Evolutionary conservation across 2,113 vertebrate genomes (phyloP), one percentile per base, ranked within the genome.

Genomic region (Forbesichthys papilliferus): DNA sequence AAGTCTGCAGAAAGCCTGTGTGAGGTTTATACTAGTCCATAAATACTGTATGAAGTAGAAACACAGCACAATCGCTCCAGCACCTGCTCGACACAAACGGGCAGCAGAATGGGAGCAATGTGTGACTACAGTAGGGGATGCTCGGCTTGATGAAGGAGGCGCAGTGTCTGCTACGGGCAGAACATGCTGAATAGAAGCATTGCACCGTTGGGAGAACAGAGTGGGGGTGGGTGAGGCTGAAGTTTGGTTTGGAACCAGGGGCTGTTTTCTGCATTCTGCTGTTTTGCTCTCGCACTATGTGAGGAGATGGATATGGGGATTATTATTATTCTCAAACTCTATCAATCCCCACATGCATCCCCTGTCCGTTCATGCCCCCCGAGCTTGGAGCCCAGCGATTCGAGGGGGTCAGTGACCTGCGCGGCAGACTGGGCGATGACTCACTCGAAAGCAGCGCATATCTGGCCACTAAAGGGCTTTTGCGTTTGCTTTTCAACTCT

Each of bases 341-440:
- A 4, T 16, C 11, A 6, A 18, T 56, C 14, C 7, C 6, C 7
- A 18, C 18, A 5, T 56, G 2, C 16, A 3, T 20, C 11, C 11
- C 52, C 36, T n/a, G 1, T 27, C 55, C 67, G 69, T 74, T 20
- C 52, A 49, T 60, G 46, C 56, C 56, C 16, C 60, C 16, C 16
- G 52, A 71, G 53, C 73, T 53, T 9, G 7, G 34, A 48, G 47
- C 27, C 34, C 13, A 68, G 69, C 51, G 56, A 74, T 81, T 75
- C 81, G 51, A 47, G 75, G 61, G 74, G 84, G 87, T 86, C 82
- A 72, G 11, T 62, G 77, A 87, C 84, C 81, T 80, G 74, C 79
- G 79, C 77, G 36, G 12, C 58, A 75, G 77, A 75, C 79, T 67
- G 54, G 66, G 64, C 55, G 34, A 81, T 86, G 86, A 87, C 78